phyloP scores from a whole-genome alignment of 2,888 invertebrate species.

The Rutpela maculata region DNA sequence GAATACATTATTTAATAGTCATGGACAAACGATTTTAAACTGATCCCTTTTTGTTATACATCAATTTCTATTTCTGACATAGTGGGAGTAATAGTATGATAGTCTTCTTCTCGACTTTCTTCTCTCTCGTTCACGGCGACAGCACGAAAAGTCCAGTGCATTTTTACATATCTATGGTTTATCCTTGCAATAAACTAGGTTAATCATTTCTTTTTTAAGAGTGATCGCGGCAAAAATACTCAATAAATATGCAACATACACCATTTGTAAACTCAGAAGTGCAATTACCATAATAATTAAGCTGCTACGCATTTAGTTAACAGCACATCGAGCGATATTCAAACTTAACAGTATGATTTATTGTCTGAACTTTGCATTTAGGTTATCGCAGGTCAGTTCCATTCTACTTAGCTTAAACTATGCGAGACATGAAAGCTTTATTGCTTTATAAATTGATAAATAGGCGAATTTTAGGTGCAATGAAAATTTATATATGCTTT shows the following conservation, averaged over 20 bases:
- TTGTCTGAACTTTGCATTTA: conserved; percentile 16
- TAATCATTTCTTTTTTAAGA: not conserved
- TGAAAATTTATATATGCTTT: conserved; percentile 1
- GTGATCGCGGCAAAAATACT: not conserved
- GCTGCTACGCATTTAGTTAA: not conserved
- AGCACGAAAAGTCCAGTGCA: too few relatives aligned
- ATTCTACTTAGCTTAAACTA: not conserved
- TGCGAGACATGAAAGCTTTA: conserved; percentile 17
- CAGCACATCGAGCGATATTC: conserved; percentile 19
- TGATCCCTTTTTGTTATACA: too few relatives aligned
- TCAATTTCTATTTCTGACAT: too few relatives aligned
- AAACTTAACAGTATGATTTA: conserved; percentile 21
- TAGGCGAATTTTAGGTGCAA: not conserved
- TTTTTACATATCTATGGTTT: too few relatives aligned
- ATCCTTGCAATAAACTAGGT: not conserved
- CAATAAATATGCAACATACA: not conserved
- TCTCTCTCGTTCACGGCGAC: too few relatives aligned
- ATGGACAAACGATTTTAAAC: too few relatives aligned
- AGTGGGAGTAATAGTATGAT: too few relatives aligned
- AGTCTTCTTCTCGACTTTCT: too few relatives aligned
- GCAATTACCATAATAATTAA: conserved; percentile 30
- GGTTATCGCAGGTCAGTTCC: conserved; percentile 32
- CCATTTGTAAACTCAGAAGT: not conserved
- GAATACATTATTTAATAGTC: too few relatives aligned
- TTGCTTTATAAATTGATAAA: not conserved